Base-by-base conservation (phyloP, 2,113 vertebrate genomes). In the Salvator merianae region DNA sequence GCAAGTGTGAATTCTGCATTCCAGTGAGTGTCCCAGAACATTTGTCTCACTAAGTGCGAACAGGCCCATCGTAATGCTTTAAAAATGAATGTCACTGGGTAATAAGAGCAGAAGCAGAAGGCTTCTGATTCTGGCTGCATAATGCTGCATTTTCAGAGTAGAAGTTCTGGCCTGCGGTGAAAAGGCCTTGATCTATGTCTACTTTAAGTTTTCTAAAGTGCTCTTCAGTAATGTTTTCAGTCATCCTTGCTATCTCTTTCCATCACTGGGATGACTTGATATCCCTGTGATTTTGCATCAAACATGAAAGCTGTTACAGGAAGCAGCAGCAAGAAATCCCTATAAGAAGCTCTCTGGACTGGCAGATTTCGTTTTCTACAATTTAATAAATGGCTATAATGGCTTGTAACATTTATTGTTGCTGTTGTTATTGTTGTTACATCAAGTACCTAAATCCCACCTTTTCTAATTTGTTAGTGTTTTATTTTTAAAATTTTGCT, bases 401-500 rank as follows among this genome's bases (percentile, higher is more conserved):
- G 75, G 63, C 85, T 91, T 92, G 93, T 90, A 93, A 92, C 83
- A 63, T 47, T 20, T 86, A 38, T 50, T 79, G 47, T 65, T 18
- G 86, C 81, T 88, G 55, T 50, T 79, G 47, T 65, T 18, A 87
- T 82, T 88, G 86, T 88, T 91, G 86, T 93, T 88, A 90, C 84
- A 88, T 80, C 43, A 66, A 70, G 81, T 75, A 22, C n/a, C 88
- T 89, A 85, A 91, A 89, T 79, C 70, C 78, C 43, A 87, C 70
- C 89, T n/a, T 76, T 93, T 36, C 80, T 87, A 78, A 1, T 78
- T 79, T 93, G 87, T 91, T 87, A 90, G 92, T 90, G 91, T 87
- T 40, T 69, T 69, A 2, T 47, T n/a, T n/a, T n/a, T n/a, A n/a
- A n/a, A n/a, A n/a, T n/a, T n/a, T n/a, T n/a, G n/a, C 59, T 53